Evolutionary conservation across 92 coral and sea anemone genomes (phyloP).

Genomic region (Bergia puertoricense): DNA sequence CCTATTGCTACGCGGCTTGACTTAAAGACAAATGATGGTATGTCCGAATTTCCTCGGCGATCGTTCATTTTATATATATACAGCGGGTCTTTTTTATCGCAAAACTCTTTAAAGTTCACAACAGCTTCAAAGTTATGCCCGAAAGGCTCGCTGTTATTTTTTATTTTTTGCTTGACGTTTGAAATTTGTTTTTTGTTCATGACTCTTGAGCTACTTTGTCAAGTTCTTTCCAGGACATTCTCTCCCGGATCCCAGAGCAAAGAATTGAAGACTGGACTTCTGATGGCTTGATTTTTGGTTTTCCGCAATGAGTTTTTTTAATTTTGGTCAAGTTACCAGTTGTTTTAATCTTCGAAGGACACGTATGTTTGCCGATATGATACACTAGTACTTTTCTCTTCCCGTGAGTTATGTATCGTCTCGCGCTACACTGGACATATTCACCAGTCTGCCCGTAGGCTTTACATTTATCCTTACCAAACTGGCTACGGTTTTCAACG

Average conservation of each 20-base stretch:
- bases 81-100: slow-evolving; percentile 23
- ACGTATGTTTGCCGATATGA: slow-evolving; percentile 61
- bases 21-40: slow-evolving; percentile 20
- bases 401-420: slow-evolving; percentile 50
- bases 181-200: slow-evolving; percentile 51
- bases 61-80: slow-evolving; percentile 46
- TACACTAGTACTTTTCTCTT: slow-evolving; percentile 37
- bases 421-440: slow-evolving; percentile 43
- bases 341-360: slow-evolving; percentile 49
- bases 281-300: slow-evolving; percentile 55
- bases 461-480: slow-evolving; percentile 48
- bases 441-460: slow-evolving; percentile 50
- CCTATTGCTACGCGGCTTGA: not conserved
- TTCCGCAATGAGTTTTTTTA: slow-evolving; percentile 17
- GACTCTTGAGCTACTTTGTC: slow-evolving; percentile 43
- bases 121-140: slow-evolving; percentile 56
- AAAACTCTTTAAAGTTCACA: slow-evolving; percentile 40
- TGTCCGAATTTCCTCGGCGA: slow-evolving; percentile 42
- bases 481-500: slow-evolving; percentile 60
- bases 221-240: slow-evolving; percentile 47
- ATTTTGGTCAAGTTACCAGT: slow-evolving; percentile 27
- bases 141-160: slow-evolving; percentile 45
- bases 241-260: slow-evolving; percentile 41
- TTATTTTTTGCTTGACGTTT: slow-evolving; percentile 48
- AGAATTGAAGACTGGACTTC: slow-evolving; percentile 53